Evolutionary conservation across 2,888 invertebrate species (phyloP).

Genomic region (Rhyacophila evoluta): DNA sequence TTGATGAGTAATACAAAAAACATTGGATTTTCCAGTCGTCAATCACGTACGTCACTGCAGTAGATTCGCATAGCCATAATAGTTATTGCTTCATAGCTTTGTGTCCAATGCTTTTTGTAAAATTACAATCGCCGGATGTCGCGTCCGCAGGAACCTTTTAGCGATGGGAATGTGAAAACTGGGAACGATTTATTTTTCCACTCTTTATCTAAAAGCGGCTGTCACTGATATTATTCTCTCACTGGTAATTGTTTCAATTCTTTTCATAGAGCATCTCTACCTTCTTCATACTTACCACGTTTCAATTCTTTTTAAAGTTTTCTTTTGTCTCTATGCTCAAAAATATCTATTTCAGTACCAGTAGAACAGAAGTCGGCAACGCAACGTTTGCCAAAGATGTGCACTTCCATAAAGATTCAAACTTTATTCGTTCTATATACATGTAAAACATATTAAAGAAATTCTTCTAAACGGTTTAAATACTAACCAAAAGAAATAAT

Average conservation of each 20-base stretch:
- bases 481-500: too few species aligned
- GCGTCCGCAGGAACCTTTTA: neutral
- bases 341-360: too few species aligned
- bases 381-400: too few species aligned
- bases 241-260: neutral
- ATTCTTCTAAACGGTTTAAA: too few species aligned
- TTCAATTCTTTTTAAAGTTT: neutral
- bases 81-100: neutral
- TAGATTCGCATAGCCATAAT: neutral
- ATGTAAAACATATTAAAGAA: too few species aligned
- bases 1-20: too few species aligned
- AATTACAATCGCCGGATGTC: neutral
- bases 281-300: neutral
- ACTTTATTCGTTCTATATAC: too few species aligned
- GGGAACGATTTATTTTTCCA: neutral
- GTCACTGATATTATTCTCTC: neutral
- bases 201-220: neutral
- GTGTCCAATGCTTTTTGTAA: neutral
- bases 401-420: too few species aligned
- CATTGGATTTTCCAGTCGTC: neutral
- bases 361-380: too few species aligned
- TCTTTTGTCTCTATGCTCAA: neutral
- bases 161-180: neutral
- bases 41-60: neutral
- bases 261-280: neutral